These are phyloP conservation scores for Helogale parvula DNA, from an alignment of 2,113 vertebrate genomes.

Conservation along the genomic window DNA sequence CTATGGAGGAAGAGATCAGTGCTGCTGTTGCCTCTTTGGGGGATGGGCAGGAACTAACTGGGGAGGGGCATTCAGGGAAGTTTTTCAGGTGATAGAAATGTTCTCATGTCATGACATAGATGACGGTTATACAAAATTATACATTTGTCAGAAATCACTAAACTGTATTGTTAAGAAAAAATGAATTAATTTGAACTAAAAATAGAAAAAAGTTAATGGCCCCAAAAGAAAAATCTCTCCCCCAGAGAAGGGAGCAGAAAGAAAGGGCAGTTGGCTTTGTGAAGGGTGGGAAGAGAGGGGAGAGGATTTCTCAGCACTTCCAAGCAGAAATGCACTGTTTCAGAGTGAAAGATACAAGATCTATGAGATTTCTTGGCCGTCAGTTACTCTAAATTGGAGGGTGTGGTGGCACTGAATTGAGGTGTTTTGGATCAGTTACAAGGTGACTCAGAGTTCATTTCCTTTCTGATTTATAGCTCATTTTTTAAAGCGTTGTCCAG, in stretches of 20 bases:
- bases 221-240: neutral
- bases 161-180: neutral
- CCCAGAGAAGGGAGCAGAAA: neutral
- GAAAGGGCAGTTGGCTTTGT: neutral
- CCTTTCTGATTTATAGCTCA: constrained; percentile 51
- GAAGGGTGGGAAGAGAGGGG: neutral
- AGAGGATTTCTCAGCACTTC: neutral
- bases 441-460: constrained; percentile 64
- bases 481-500: constrained; percentile 32
- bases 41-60: neutral
- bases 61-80: neutral
- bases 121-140: neutral
- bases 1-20: neutral
- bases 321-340: neutral
- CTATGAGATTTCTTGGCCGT: neutral
- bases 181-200: neutral
- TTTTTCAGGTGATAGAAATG: neutral
- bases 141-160: neutral
- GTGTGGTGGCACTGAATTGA: neutral
- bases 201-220: neutral
- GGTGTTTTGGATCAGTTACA: constrained; percentile 29
- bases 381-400: neutral
- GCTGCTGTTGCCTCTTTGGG: neutral
- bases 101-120: neutral
- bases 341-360: neutral